Evolutionary conservation across 2,888 invertebrate genomes (phyloP), one percentile per base, ranked within the genome.

Genomic region (Conus canariensis): DNA sequence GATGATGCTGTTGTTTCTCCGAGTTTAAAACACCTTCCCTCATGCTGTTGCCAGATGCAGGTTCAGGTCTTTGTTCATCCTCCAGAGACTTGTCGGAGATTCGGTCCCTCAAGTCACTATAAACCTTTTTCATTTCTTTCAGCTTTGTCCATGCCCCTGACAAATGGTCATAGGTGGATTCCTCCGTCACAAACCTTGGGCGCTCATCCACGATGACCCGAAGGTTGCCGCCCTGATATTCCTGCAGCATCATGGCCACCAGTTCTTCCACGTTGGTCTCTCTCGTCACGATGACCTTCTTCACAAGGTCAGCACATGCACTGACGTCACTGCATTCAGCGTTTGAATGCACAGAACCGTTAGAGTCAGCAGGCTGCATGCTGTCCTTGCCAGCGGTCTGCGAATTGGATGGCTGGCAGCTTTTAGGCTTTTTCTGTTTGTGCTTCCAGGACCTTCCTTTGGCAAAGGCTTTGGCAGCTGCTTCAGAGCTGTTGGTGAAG

Each of bases 171-270:
- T n/a, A 83, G 58, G 85, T 45, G 14, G 25, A 30, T 19, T 90
- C 58, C 58, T 25, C 85, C 16, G 70, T 60, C 22, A 12, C 60
- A 7, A 82, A 9, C 56, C n/a, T 59, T 6, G 59, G 67, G 2
- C 67, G 60, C 74, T 88, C 85, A 56, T 85, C 83, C 9, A 88
- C 85, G n/a, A 85, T 85, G 22, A 88, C 19, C 22, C 86, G 22
- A 6, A 86, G 56, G 22, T 56, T 60, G 19, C 59, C 1, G 6
- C 25, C 85, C 56, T 14, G 14, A 58, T 88, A 86, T 67, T 90
- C 64, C 14, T 19, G 2, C 86, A 85, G 16, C 64, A 88, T 12
- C 14, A 64, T 8, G n/a, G 56, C 3, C 22, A 83, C 83, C 0
- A 89, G 80, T 7, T 25, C 56, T 8, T 89, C 83, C 0, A 89